Evolutionary conservation across 2,113 vertebrate species (phyloP).

Genomic region (Oreochromis niloticus): DNA sequence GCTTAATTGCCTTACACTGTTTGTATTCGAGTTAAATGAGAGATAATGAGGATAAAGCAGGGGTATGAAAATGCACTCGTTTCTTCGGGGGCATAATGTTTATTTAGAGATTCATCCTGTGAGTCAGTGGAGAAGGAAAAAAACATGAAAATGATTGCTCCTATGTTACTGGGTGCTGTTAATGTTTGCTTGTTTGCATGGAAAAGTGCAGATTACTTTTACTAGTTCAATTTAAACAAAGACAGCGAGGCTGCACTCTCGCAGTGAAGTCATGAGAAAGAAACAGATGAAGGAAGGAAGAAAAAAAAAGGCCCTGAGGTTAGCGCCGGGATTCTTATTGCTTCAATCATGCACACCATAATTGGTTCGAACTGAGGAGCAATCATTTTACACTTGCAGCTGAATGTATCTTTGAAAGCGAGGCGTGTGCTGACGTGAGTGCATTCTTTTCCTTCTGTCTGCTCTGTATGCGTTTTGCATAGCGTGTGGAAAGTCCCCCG

Average conservation of each 20-base stretch:
- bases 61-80: not conserved
- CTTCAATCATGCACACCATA: conserved; percentile 60
- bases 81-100: not conserved
- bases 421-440: conserved; percentile 60
- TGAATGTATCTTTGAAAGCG: conserved; percentile 47
- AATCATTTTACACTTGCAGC: conserved; percentile 61
- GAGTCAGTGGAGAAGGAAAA: not conserved
- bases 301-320: conserved; percentile 28
- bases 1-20: not conserved
- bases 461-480: not conserved
- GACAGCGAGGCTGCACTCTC: conserved; percentile 19
- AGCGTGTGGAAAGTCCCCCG: conserved; percentile 44
- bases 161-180: not conserved
- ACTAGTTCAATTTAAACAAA: conserved; percentile 13
- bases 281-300: not conserved
- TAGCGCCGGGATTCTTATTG: conserved; percentile 26
- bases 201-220: not conserved
- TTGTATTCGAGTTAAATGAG: not conserved
- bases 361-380: conserved; percentile 54
- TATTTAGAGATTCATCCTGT: not conserved
- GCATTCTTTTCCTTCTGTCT: conserved; percentile 47
- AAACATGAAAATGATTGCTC: not conserved
- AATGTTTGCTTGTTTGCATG: not conserved
- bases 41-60: conserved; percentile 20
- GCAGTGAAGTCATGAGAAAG: conserved; percentile 17